These are phyloP conservation scores for Polydrusus tereticollis DNA, from an alignment of 2,888 invertebrate species.

Conservation along the genomic window DNA sequence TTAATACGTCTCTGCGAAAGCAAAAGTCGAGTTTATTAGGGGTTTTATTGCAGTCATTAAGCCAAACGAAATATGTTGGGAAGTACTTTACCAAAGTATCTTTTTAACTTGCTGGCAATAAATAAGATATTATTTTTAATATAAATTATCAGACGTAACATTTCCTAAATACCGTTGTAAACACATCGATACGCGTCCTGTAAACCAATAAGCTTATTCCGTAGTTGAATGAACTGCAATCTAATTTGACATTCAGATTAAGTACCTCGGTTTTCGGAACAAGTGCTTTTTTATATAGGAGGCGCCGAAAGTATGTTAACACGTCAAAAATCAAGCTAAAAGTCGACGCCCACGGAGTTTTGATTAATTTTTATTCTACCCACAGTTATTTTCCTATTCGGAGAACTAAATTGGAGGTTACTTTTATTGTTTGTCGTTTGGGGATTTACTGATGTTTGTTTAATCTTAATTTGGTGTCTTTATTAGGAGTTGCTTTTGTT, in stretches of 20 bases:
- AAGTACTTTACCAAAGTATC: too few species aligned
- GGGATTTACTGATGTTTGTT: not conserved
- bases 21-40: too few species aligned
- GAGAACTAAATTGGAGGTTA: not conserved
- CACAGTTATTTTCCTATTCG: not conserved
- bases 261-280: conserved; percentile 5
- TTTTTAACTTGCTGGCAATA: too few species aligned
- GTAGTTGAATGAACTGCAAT: conserved; percentile 7
- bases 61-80: too few species aligned
- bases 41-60: too few species aligned
- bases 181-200: conserved; percentile 1
- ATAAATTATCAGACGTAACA: too few species aligned
- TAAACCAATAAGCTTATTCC: conserved; percentile 3
- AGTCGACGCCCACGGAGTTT: not conserved
- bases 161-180: not conserved
- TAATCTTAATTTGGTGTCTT: not conserved
- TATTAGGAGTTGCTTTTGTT: too few species aligned
- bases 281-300: conserved; percentile 2
- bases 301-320: conserved; percentile 22
- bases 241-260: conserved; percentile 17
- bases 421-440: not conserved
- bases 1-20: too few species aligned
- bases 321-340: conserved; percentile 14
- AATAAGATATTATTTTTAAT: too few species aligned
- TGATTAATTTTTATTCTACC: conserved; percentile 7